Base-by-base conservation (phyloP, 2,113 vertebrate genomes). In the Caranx ignobilis region DNA sequence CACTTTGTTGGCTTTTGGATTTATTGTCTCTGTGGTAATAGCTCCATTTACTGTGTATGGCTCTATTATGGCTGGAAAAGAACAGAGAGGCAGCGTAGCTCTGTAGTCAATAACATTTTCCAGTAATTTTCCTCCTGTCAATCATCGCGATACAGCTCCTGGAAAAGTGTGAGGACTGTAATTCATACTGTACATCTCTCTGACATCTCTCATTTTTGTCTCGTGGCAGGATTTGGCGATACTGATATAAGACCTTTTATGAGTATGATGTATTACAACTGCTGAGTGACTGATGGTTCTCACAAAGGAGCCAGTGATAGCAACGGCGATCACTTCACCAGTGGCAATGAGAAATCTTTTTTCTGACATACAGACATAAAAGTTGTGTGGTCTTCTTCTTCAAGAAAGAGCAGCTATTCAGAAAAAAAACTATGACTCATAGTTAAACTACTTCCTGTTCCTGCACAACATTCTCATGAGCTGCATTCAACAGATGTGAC, bases 181-280 rank as follows among this genome's bases (percentile, higher is more conserved):
- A 67, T 19, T 74, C 41, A 68, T 11, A 59, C 34, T 16, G 61
- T 18, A 48, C 16, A 18, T 72, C 59, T 3, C 0, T 63, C 52
- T 55, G 39, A 68, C 35, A 41, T 56, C 37, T 84, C 68, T 52
- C 54, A 19, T 54, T 31, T 13, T 48, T 15, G 34, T 63, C 43
- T 26, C 9, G 59, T 41, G 63, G 70, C 47, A 31, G 71, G 6
- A 12, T 48, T 15, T 47, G 11, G 57, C 34, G 15, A 35, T 6
- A n/a, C 57, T 3, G 48, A 68, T 54, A 50, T 2, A 32, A 2
- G 18, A 64, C 35, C 68, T 41, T 68, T 79, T 43, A 55, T 43
- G 67, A 65, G 67, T 54, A 48, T 80, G 75, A 79, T 74, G 75
- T 10, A 70, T 32, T n/a, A 50, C 72, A 71, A 66, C 77, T 78